Evolutionary conservation across 2,888 invertebrate genomes (phyloP), one percentile per base, ranked within the genome.

Genomic region (Lepidocyrtoides sp.): DNA sequence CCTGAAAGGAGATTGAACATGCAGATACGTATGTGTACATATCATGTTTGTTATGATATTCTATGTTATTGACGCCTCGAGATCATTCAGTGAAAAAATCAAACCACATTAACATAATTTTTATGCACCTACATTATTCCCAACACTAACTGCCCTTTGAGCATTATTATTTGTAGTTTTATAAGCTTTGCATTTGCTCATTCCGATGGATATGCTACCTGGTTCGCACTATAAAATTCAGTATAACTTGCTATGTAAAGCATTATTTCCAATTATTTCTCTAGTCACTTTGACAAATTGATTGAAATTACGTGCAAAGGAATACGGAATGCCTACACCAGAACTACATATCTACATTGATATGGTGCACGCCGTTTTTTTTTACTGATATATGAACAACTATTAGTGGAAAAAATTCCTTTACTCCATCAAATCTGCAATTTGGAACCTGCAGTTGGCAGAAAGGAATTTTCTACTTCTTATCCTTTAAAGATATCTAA

Each of bases 391-490:
- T 17, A 51, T 17, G 17, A 36, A 36, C 36, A 36, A 8, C 36
- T 5, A 36, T 8, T 17, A 8, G n/a, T 32, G n/a, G 20, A 32
- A 66, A 32, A 66, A 29, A 0, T 51, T 51, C 17, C 5, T 51
- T 17, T 51, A 14, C 44, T 17, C n/a, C 51, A 51, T 51, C 51
- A n/a, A 51, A 51, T 51, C 51, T n/a, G n/a, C 51, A 14, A 5
- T n/a, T 1, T 51, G 5, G 1, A 72, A 72, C 41, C 32, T n/a
- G n/a, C 2, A 17, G n/a, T 51, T 54, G 54, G 3, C 12, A 12
- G 54, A 79, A 79, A 79, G 54, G 79, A 79, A 79, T 79, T 79
- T 32, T 41, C 44, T 14, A 17, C 32, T 72, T 72, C 69, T 72
- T 72, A 72, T 72, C 69, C 69, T 36, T 32, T 12, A 3, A 1